A percentile compares a stretch with the other conserved stretches of the same genome.
These are phyloP conservation scores for Ibycter americanus DNA, from an alignment of 2,797 vertebrate species.

Conservation along the genomic window DNA sequence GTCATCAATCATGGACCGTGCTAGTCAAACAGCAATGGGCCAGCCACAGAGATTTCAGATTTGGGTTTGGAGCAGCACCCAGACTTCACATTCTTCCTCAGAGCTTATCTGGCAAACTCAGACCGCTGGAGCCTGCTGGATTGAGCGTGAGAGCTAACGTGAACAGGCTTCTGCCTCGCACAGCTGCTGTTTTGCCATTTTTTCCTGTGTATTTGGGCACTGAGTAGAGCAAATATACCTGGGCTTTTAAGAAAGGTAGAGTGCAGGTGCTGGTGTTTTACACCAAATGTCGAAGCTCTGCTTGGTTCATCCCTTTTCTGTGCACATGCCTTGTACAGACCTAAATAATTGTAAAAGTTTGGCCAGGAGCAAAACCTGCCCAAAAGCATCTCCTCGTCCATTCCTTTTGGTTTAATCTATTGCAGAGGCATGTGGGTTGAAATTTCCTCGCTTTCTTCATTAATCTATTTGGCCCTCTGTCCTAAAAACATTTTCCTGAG, in stretches of 20 bases:
- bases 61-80: slow-evolving; percentile 37
- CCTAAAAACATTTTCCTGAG: neutral
- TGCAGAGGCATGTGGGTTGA: neutral
- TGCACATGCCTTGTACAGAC: accelerated
- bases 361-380: neutral
- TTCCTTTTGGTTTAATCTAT: neutral
- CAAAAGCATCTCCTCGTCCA: neutral
- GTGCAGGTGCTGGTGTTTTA: neutral
- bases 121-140: slow-evolving; percentile 29
- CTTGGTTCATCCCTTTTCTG: neutral
- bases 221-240: neutral
- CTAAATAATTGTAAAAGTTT: neutral
- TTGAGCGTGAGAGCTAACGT: neutral
- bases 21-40: neutral
- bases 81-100: slow-evolving; percentile 32
- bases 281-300: neutral
- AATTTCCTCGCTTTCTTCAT: neutral
- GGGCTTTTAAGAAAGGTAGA: neutral
- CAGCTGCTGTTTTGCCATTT: neutral
- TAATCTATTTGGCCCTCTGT: neutral
- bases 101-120: slow-evolving; percentile 53
- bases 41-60: neutral
- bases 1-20: slow-evolving; percentile 18
- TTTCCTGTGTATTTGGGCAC: neutral
- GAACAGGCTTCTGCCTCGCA: neutral